phyloP scores from a whole-genome alignment of 2,888 invertebrate species.

The Noctuana brunneofusca region DNA sequence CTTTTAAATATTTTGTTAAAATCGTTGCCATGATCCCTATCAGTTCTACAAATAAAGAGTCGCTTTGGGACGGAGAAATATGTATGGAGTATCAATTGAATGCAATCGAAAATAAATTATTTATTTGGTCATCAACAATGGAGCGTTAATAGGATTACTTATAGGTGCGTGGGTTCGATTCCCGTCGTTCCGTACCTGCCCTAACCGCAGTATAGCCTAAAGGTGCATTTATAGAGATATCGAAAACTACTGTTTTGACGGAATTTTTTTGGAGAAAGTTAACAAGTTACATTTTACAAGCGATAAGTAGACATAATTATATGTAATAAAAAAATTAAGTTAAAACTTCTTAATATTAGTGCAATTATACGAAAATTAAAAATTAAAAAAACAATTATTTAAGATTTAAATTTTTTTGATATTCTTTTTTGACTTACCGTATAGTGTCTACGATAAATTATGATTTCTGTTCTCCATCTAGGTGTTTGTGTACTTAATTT shows the following conservation, averaged over 20 bases:
- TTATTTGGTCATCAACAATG: slow-evolving; percentile 74
- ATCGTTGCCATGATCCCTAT: slow-evolving; percentile 50
- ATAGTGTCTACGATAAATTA: no score
- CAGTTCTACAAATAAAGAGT: slow-evolving; percentile 50
- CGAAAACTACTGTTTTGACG: not conserved
- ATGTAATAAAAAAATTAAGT: no score
- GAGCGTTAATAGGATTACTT: slow-evolving; percentile 74
- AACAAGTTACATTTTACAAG: no score
- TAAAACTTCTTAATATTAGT: no score
- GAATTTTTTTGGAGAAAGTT: not conserved
- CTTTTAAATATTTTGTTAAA: slow-evolving; percentile 24
- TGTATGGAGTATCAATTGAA: slow-evolving; percentile 54
- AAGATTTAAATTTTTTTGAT: no score
- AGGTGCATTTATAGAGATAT: slow-evolving; percentile 12
- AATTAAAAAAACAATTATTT: no score
- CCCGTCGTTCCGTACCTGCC: slow-evolving; percentile 56
- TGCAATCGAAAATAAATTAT: slow-evolving; percentile 73
- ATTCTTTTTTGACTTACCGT: no score
- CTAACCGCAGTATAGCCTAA: slow-evolving; percentile 55
- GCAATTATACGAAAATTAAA: no score
- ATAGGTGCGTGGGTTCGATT: slow-evolving; percentile 70
- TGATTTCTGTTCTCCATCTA: no score
- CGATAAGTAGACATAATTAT: no score
- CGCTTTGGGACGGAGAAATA: slow-evolving; percentile 51
- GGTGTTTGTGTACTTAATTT: no score